phyloP scores from a whole-genome alignment of 2,888 invertebrate species.

The Drosophila paranaensis region DNA sequence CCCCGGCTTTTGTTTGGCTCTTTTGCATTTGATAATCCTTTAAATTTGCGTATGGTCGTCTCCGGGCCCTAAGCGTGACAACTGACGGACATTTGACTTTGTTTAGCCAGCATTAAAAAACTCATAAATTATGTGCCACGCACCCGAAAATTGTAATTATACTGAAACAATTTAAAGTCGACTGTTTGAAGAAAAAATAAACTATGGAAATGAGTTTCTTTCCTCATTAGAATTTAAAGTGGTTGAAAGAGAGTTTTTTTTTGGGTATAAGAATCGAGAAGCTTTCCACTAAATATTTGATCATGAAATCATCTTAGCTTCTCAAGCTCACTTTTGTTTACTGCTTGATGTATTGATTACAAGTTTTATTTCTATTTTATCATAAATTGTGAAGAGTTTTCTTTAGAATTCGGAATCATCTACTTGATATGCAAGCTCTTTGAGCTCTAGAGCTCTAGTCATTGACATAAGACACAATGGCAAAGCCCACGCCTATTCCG shows the following conservation, averaged over 20 bases:
- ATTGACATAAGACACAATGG: conserved; percentile 1
- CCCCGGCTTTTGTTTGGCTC: conserved; percentile 35
- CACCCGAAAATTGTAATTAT: conserved; percentile 25
- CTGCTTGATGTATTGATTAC: neutral
- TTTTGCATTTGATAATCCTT: conserved; percentile 78
- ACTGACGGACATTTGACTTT: conserved; percentile 71
- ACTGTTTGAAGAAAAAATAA: neutral
- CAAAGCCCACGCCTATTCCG: conserved; percentile 3
- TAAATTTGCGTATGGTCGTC: conserved; percentile 72
- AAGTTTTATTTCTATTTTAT: neutral
- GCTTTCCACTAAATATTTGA: neutral
- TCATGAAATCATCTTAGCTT: neutral
- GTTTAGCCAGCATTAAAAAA: conserved; percentile 63
- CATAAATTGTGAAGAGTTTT: conserved; percentile 1
- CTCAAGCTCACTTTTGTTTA: neutral
- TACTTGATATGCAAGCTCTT: conserved; percentile 4
- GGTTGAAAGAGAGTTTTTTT: neutral
- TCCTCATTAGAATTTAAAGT: neutral
- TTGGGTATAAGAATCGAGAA: neutral
- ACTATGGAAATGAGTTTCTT: conserved; percentile 2
- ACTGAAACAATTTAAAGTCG: conserved; percentile 17
- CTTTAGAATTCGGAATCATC: neutral
- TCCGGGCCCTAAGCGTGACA: conserved; percentile 48
- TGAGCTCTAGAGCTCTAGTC: neutral
- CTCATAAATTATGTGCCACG: conserved; percentile 55